Base-by-base conservation (phyloP, 1,140 invertebrate genomes). In the Magallana gigas region DNA sequence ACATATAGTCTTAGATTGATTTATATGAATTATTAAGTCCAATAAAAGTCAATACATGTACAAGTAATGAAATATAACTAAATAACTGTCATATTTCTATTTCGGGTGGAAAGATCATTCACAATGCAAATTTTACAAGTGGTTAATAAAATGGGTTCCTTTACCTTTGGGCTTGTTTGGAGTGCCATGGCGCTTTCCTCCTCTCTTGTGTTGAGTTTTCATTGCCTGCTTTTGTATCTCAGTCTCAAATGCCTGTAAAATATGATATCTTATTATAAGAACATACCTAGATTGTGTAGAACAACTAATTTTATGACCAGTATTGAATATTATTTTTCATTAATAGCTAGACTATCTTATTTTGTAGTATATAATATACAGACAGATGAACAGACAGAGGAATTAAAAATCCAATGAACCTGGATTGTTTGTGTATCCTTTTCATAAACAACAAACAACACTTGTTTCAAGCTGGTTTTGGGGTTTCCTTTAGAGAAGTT, bases 391-490 rank as follows among this genome's bases (percentile, higher is more conserved):
- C 18, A 18, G 62, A 64, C 62, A 16, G 62, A 64, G 18, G 14
- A 18, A 64, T 18, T 18, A 64, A 18, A 16, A 16, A 16, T 64
- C 14, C 14, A 16, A 18, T 48, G 36, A 0, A 84, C 83, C 83
- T 62, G 57, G 11, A 84, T 84, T 1, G 57, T 60, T 23, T 1
- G 1, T 7, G 23, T 58, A 84, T 92, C 91, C 81, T 91, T 91
- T 57, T 91, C 89, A 89, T 92, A 92, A 4, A 92, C 76, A 1
- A 92, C 91, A 91, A 92, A 91, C 8, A 57, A 76, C 14, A 92
- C 90, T 23, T 91, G 87, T 11, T 6, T 83, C 1, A 92, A 18
- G 64, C 59, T 83, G 29, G 83, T 82, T 2, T 16, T 64, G 6
- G 83, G 87, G 59, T 88, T 83, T 29, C 86, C 82, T 7, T n/a